These are phyloP conservation scores for Brachypodius melanocephalos DNA, from an alignment of 2,113 vertebrate genomes.

Conservation along the genomic window DNA sequence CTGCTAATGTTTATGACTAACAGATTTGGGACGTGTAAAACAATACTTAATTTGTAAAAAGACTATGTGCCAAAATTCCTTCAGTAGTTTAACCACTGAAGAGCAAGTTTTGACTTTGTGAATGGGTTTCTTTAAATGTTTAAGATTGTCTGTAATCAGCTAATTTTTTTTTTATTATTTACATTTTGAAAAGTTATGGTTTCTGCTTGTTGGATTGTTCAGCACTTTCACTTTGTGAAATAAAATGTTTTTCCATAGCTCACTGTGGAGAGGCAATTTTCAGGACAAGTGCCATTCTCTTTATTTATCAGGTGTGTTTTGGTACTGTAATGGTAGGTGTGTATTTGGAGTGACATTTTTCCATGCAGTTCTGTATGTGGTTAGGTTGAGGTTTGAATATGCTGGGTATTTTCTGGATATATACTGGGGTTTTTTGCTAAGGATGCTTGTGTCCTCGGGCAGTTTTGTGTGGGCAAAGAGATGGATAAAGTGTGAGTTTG, in stretches of 20 bases:
- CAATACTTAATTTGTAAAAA: constrained; percentile 60
- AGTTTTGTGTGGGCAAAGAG: not conserved
- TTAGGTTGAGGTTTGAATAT: not conserved
- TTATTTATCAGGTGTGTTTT: not conserved
- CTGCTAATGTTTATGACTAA: constrained; percentile 57
- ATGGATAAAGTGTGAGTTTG: not conserved
- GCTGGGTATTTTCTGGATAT: not conserved
- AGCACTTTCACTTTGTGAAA: not conserved
- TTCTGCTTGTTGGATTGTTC: not conserved
- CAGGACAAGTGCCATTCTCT: not conserved
- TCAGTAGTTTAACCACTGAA: constrained; percentile 51
- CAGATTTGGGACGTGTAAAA: constrained; percentile 63
- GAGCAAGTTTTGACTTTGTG: constrained; percentile 16
- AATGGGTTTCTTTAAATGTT: constrained; percentile 15
- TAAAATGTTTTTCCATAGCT: not conserved
- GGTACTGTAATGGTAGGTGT: not conserved
- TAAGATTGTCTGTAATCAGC: not conserved
- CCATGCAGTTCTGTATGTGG: not conserved
- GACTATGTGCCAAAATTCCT: constrained; percentile 28
- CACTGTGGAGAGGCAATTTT: not conserved
- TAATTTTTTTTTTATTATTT: not conserved
- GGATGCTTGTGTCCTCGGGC: not conserved
- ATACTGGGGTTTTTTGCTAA: not conserved
- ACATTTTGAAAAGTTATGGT: not conserved
- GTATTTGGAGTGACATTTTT: not conserved